Base-by-base conservation (phyloP, 2,888 invertebrate species). In the Drosophila falleni region DNA sequence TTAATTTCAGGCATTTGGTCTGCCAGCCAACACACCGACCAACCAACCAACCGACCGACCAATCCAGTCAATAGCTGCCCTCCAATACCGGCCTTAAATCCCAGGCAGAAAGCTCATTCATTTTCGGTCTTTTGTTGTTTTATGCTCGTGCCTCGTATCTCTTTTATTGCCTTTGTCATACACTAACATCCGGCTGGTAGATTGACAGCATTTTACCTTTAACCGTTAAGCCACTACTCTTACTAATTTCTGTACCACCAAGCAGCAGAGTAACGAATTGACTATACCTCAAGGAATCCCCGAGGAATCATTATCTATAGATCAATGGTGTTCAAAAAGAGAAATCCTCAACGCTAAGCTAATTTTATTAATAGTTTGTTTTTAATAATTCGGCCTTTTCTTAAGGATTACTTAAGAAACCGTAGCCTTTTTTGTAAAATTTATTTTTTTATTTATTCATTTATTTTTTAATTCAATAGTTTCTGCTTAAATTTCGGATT, bases 71-170 rank as follows among this genome's bases (percentile, higher is more conserved):
- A 9, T 35, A 35, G 42, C 50, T 50, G 35, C 19, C 35, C 50
- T 50, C 46, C 58, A 29, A 47, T 58, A 47, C 37, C 37, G 37
- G 16, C 8, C 47, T 51, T 41, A 33, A 51, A 51, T 60, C 23
- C 60, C 61, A 44, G 44, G 46, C 46, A 47, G 31, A 37, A 39
- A 72, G 56, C 74, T 77, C 85, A 84, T 85, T 85, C 78, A 81
- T 87, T 74, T 73, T 73, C 29, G 65, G 60, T 51, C 84, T 80
- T 85, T 85, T 85, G 80, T 76, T 83, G 79, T 77, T 74, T 80
- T 78, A 50, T 80, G 58, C 71, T 65, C 60, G 47, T 50, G 55
- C 62, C 66, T 84, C 69, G 69, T 66, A 76, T 87, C 81, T 78
- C 72, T 74, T 72, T 87, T 87, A 84, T 84, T 81, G 80, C 81